A percentile compares a stretch with the other conserved stretches of the same genome.
phyloP scores from a whole-genome alignment of 2,113 vertebrate genomes.

The Microcebus ravelobensis region DNA sequence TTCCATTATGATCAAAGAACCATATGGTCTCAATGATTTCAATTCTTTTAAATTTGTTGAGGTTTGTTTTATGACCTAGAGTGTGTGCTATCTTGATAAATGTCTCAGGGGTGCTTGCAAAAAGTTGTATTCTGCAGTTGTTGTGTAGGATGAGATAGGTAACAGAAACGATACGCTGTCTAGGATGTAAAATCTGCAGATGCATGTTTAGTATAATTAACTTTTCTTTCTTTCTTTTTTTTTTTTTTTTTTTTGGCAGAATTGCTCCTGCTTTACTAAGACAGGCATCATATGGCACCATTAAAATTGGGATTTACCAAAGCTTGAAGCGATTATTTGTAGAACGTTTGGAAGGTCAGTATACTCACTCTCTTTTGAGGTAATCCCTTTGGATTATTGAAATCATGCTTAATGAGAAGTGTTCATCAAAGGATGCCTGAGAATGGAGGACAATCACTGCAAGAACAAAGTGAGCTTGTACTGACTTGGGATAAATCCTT shows the following conservation, averaged over 20 bases:
- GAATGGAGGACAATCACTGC: not conserved
- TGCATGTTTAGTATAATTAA: slow-evolving; percentile 26
- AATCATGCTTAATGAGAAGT: slow-evolving; percentile 46
- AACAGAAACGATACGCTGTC: slow-evolving; percentile 30
- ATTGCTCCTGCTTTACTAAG: slow-evolving; percentile 95
- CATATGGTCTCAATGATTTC: not conserved
- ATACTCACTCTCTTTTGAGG: slow-evolving; percentile 50
- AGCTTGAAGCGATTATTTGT: slow-evolving; percentile 96
- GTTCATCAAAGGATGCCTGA: not conserved
- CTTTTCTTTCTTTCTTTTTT: not conserved
- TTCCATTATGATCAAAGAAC: slow-evolving; percentile 36
- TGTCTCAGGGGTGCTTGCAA: slow-evolving; percentile 18
- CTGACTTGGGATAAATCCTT: slow-evolving; percentile 45
- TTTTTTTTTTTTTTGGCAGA: slow-evolving; percentile 79
- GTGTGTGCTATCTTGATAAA: not conserved
- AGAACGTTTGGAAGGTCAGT: slow-evolving; percentile 93
- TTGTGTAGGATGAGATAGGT: slow-evolving; percentile 13
- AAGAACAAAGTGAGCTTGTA: slow-evolving; percentile 23
- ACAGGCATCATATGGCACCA: slow-evolving; percentile 97
- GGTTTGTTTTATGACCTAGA: slow-evolving; percentile 55
- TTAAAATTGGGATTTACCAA: slow-evolving; percentile 98
- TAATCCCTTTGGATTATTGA: slow-evolving; percentile 35
- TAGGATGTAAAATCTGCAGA: slow-evolving; percentile 43
- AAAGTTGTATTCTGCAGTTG: slow-evolving; percentile 13
- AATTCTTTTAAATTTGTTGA: slow-evolving; percentile 28